Base-by-base conservation (phyloP, 2,888 invertebrate species). In the Calephelis perditalis region DNA sequence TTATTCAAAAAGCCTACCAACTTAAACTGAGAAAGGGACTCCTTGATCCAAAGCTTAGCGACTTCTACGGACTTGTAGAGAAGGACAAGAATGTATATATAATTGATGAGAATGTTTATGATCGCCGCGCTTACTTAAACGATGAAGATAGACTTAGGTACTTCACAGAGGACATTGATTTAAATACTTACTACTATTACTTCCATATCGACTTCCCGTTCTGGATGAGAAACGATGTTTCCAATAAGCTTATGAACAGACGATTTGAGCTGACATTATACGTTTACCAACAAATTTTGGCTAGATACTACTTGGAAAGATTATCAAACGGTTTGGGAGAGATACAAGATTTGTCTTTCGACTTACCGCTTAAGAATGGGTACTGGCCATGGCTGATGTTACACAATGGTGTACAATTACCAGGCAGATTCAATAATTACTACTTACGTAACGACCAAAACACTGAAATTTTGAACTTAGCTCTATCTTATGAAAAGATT, bases 41-140 rank as follows among this genome's bases (percentile, higher is more conserved):
- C 15, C 70, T 86, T 11, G 90, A 90, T 64, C 67, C 74, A 60
- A 92, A 92, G 72, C 82, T 92, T 58, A 86, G 87, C 64, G 90
- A 92, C 67, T 84, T 90, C 69, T 86, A 86, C 63, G 92, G 91
- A 54, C 88, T 92, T 65, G 86, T 82, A 67, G 87, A 79, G 61
- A 86, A 85, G 5, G 85, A 86, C 65, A 86, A 91, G 54, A 84
- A 92, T 58, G 82, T 91, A 6, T 92, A 92, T 71, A 91, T 93
- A 12, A 92, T 95, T 63, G 92, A 93, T 63, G 92, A 94, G 46
- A 95, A 95, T 78, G 91, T 94, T 71, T 93, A 92, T 62, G 94
- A 91, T 75, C 82, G 70, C 74, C 91, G 92, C 71, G 91, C 80
- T 12, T 82, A 86, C 67, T 79, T 91, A 54, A 91, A 91, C 69